Conservation (phyloP, 2,797 vertebrate genomes). For the Triplophysa bombifrons region DNA sequence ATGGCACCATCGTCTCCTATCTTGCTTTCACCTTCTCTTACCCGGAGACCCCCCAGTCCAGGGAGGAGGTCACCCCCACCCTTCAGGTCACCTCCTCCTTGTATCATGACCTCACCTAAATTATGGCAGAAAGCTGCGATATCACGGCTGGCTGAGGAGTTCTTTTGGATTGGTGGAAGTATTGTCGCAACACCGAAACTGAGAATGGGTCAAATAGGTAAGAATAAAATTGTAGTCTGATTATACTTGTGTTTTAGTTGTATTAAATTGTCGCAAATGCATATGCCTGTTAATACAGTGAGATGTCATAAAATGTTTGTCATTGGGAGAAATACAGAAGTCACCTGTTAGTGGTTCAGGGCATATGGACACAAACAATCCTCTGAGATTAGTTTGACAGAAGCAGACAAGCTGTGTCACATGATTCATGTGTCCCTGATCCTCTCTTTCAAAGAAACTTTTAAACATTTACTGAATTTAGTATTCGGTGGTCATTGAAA, state of each 20-base stretch:
- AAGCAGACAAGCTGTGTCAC: conserved; percentile 67
- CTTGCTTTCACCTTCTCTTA: conserved; percentile 58
- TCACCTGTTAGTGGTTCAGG: conserved; percentile 60
- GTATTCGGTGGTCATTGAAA: not conserved
- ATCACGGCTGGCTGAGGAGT: conserved; percentile 85
- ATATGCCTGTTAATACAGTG: not conserved
- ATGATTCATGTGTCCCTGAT: conserved; percentile 68
- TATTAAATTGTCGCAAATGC: not conserved
- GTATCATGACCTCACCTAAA: conserved; percentile 77
- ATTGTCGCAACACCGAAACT: conserved; percentile 82
- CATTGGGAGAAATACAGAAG: conserved; percentile 33
- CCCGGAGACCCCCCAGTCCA: conserved; percentile 47
- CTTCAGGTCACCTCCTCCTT: conserved; percentile 59
- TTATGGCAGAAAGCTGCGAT: conserved; percentile 79
- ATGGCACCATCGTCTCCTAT: conserved; percentile 68
- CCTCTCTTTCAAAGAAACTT: conserved; percentile 46
- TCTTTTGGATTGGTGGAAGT: conserved; percentile 91
- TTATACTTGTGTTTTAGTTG: not conserved
- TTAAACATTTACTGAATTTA: conserved; percentile 7
- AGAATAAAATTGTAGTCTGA: conserved; percentile 57
- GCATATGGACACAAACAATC: conserved; percentile 81
- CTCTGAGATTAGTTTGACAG: conserved; percentile 75
- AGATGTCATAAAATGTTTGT: not conserved
- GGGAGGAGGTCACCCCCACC: conserved; percentile 4
- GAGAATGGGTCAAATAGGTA: conserved; percentile 90